These are phyloP conservation scores for Beroe ovata DNA, from an alignment of 37 sponge, comb jelly and placozoan species.

Conservation along the genomic window DNA sequence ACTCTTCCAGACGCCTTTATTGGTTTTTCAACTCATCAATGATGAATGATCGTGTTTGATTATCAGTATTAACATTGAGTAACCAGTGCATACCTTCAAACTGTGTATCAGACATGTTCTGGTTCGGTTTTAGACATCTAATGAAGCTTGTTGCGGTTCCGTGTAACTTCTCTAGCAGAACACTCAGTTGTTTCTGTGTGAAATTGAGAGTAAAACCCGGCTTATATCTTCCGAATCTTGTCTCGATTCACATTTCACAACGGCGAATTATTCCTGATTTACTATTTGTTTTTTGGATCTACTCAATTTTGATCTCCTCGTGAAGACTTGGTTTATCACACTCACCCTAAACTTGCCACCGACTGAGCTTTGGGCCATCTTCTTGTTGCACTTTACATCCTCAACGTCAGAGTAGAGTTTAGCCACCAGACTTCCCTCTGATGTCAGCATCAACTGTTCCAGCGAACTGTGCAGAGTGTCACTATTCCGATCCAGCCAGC, in stretches of 20 bases:
- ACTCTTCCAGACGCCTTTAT: no score
- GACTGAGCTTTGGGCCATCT: slow-evolving; percentile 82
- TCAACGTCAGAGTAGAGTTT: slow-evolving; percentile 64
- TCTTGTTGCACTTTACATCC: slow-evolving; percentile 74
- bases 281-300: no score
- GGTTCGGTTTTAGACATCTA: slow-evolving; percentile 94
- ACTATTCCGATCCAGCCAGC: slow-evolving; percentile 93
- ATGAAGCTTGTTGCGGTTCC: slow-evolving; percentile 88
- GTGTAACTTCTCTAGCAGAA: slow-evolving; percentile 79
- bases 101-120: slow-evolving; percentile 74
- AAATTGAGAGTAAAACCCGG: no score
- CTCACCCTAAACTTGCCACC: slow-evolving; percentile 91
- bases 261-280: no score
- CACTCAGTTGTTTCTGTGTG: slow-evolving; percentile 77
- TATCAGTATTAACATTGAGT: no score
- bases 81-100: slow-evolving; percentile 73
- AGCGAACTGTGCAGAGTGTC: slow-evolving; percentile 89
- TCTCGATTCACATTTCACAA: no score
- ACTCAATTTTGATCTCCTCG: no score
- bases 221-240: no score
- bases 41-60: no score
- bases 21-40: no score
- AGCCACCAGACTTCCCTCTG: slow-evolving; percentile 77
- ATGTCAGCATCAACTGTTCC: slow-evolving; percentile 79
- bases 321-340: no score